Base-by-base conservation (phyloP, 2,888 invertebrate genomes). In the Panopea generosa region DNA sequence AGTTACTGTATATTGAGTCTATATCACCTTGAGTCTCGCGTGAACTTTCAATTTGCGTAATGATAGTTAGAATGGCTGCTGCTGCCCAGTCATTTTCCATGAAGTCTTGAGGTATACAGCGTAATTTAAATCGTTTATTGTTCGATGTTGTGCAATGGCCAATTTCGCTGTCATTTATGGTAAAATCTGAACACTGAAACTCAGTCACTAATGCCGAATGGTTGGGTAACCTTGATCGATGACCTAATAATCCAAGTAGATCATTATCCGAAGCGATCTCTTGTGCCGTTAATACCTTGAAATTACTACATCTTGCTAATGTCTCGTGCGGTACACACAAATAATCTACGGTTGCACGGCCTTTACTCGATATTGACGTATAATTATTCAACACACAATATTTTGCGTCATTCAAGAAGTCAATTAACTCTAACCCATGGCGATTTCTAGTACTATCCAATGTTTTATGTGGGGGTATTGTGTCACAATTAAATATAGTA, bases 301-400 rank as follows among this genome's bases (percentile, higher is more conserved):
- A 68, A 20, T 33, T 56, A 16, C 18, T 62, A 59, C 57, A 74
- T 11, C 50, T 27, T 3, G 11, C n/a, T 4, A 67, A 57, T 29
- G 27, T 20, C 22, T 74, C 74, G 49, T 74, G 68, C 2, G 68
- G 74, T 1, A 62, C 74, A 56, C 55, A 62, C 4, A 74, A 22
- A 57, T 50, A 68, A 27, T 74, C 74, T 16, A 74, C 74, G 11
- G 68, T 68, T 2, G 68, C 40, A 50, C 27, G 45, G 26, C 74
- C 74, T 38, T 59, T 66, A 20, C 27, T 33, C 47, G 73, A 74
- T 24, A 68, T 56, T 14, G 43, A 68, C 18, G 67, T 74, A 47
- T 27, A 68, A 57, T 68, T 57, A 26, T 74, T 68, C 22, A 74
- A 53, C n/a, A 74, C 63, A 47, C 68, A 62, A 16, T 55, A 47